phyloP scores from a whole-genome alignment of 2,797 vertebrate species.

The Sparidentex hasta region DNA sequence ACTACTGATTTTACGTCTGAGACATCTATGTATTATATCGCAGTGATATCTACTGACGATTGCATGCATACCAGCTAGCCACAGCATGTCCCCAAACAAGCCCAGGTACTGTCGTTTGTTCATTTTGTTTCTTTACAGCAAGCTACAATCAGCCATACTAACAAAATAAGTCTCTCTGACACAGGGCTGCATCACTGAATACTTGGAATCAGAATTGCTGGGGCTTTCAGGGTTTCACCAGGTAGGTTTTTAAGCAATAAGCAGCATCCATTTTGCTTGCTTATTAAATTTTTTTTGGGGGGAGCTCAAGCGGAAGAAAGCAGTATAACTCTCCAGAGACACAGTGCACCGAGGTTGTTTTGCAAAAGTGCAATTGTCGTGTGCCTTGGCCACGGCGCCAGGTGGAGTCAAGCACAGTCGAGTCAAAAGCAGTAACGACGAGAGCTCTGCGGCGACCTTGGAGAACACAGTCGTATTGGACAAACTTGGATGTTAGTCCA shows the following conservation, averaged over 20 bases:
- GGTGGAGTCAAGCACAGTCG: conserved; percentile 24
- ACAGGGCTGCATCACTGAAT: conserved; percentile 36
- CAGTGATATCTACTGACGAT: too few relatives aligned
- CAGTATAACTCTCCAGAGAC: conserved; percentile 30
- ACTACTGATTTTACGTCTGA: too few relatives aligned
- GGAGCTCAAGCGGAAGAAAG: conserved; percentile 22
- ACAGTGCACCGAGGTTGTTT: conserved; percentile 39
- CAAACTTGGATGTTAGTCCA: background rate
- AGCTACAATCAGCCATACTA: conserved; percentile 13
- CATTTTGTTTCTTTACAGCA: background rate
- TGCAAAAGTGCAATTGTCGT: conserved; percentile 23
- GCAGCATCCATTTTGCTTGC: background rate
- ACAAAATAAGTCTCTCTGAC: conserved; percentile 30
- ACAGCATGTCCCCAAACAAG: background rate
- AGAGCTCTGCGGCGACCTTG: background rate
- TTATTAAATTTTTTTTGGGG: background rate
- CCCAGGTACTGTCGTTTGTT: background rate
- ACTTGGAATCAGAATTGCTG: conserved; percentile 10
- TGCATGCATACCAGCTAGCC: too few relatives aligned
- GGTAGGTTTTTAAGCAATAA: conserved; percentile 34
- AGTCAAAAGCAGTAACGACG: conserved; percentile 17
- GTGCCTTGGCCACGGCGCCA: conserved; percentile 5
- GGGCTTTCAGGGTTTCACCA: conserved; percentile 4
- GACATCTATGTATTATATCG: too few relatives aligned
- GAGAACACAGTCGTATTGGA: background rate